Percentiles rank a stretch among this genome's conserved stretches.
These are phyloP conservation scores for Balaeniceps rex DNA, from an alignment of 2,113 vertebrate genomes.

Conservation along the genomic window DNA sequence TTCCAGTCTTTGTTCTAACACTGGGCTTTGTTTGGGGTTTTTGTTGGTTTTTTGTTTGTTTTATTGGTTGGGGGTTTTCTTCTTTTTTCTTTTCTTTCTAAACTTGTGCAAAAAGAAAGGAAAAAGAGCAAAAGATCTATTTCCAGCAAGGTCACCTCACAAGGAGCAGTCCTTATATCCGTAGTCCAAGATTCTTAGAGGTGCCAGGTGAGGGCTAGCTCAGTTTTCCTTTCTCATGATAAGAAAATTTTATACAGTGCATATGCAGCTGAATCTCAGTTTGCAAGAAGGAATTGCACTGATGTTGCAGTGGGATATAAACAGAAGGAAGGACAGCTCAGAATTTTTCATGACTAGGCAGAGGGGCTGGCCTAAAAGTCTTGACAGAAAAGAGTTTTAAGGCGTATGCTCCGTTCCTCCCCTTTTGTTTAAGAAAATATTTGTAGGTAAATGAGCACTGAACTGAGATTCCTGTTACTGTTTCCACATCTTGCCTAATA, in stretches of 20 bases:
- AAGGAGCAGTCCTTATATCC: not conserved
- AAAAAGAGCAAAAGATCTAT: not conserved
- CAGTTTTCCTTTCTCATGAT: not conserved
- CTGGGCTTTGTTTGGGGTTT: accelerated
- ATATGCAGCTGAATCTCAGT: not conserved
- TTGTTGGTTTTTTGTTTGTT: no score
- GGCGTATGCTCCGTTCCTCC: accelerated
- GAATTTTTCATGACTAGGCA: not conserved
- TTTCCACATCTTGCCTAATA: not conserved
- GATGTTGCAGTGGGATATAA: not conserved
- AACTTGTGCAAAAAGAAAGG: not conserved
- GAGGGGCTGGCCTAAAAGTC: not conserved
- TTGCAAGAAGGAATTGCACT: not conserved
- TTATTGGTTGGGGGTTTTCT: accelerated
- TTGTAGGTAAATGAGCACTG: not conserved
- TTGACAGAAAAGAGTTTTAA: not conserved
- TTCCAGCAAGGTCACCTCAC: not conserved
- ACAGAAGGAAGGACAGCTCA: not conserved
- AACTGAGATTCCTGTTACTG: not conserved
- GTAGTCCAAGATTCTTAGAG: not conserved
- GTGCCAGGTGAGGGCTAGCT: accelerated
- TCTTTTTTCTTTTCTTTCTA: not conserved
- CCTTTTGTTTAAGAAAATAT: not conserved
- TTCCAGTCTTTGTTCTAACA: not conserved
- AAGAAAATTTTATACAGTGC: not conserved